A percentile compares a stretch with the other conserved stretches of the same genome.
phyloP scores from a whole-genome alignment of 2,888 invertebrate species.

The Pseudanteris insignis region DNA sequence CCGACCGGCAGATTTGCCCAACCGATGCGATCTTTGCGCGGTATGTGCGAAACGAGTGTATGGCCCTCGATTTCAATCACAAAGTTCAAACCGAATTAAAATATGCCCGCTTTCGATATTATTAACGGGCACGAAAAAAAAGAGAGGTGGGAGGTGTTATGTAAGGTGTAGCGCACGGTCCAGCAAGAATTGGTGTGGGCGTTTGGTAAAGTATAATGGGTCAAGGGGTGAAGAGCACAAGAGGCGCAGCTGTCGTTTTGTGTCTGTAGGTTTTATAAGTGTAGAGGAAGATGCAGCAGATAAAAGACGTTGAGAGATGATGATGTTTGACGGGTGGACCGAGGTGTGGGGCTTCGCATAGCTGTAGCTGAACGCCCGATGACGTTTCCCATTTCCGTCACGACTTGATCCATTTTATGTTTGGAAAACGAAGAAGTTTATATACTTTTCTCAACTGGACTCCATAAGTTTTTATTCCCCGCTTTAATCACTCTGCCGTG shows the following conservation, averaged over 20 bases:
- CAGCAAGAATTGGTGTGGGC: no score
- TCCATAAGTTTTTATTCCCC: no score
- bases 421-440: no score
- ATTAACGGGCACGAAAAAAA: background rate
- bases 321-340: constrained; percentile 1
- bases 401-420: background rate
- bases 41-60: constrained; percentile 3
- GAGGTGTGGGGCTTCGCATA: background rate
- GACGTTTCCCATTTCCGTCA: constrained; percentile 1
- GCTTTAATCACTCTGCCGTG: no score
- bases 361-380: background rate
- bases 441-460: no score
- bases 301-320: background rate
- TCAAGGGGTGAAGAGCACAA: no score
- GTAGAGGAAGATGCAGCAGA: constrained; percentile 1
- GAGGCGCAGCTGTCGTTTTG: constrained; percentile 11
- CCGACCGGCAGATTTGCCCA: constrained; percentile 5
- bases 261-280: constrained; percentile 1
- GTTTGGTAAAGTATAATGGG: no score
- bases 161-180: no score
- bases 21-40: background rate
- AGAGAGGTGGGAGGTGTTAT: background rate
- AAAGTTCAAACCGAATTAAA: constrained; percentile 8
- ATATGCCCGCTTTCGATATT: background rate
- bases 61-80: constrained; percentile 19